A percentile compares a stretch with the other conserved stretches of the same genome.
Conservation (phyloP, 2,113 vertebrate genomes). For the Aphelocoma coerulescens region DNA sequence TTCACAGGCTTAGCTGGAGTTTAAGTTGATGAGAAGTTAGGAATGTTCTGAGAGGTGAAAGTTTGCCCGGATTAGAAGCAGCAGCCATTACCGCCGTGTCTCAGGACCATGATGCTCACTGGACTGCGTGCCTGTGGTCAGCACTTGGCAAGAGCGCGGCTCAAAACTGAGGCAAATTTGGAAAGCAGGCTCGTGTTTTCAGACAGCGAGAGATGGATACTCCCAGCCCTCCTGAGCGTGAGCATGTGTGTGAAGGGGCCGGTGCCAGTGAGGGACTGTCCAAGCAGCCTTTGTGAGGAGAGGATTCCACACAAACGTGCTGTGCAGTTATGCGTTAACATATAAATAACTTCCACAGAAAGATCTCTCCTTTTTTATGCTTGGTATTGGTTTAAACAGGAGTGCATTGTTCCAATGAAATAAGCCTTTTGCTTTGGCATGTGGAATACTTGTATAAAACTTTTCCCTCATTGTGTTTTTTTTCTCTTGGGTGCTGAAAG, state of each 20-base stretch:
- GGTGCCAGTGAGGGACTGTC: not conserved
- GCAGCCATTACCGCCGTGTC: not conserved
- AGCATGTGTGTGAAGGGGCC: not conserved
- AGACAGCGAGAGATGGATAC: not conserved
- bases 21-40: not conserved
- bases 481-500: conserved; percentile 23
- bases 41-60: not conserved
- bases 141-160: not conserved
- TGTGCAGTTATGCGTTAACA: conserved; percentile 32
- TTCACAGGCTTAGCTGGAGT: not conserved
- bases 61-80: not conserved
- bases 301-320: not conserved
- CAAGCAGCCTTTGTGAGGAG: not conserved
- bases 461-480: conserved; percentile 5
- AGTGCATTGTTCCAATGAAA: conserved; percentile 6
- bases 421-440: conserved; percentile 31
- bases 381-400: conserved; percentile 15
- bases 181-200: not conserved
- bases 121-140: conserved; percentile 17
- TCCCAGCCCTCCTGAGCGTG: not conserved
- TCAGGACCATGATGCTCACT: not conserved
- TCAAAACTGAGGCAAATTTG: not conserved
- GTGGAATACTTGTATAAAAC: conserved; percentile 18
- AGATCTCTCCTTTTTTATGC: not conserved
- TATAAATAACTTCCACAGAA: not conserved